Percentiles rank a stretch among this genome's conserved stretches.
Evolutionary conservation across 2,113 vertebrate genomes (phyloP).

Genomic region (Scortum barcoo): DNA sequence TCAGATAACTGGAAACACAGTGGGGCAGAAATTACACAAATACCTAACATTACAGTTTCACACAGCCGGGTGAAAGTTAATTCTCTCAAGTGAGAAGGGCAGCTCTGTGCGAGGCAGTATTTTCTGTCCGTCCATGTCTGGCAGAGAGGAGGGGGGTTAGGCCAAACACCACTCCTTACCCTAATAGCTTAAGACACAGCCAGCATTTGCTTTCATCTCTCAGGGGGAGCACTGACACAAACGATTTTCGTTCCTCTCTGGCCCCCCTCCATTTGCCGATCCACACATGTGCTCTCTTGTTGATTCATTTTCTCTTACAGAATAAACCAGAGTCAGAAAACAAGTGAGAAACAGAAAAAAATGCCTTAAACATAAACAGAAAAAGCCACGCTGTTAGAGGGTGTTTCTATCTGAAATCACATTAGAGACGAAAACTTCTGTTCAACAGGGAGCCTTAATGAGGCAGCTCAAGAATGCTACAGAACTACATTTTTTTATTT

Average conservation of each 20-base stretch:
- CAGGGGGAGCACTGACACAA: slow-evolving; percentile 82
- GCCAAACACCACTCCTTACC: slow-evolving; percentile 51
- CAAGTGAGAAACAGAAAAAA: not conserved
- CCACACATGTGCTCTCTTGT: slow-evolving; percentile 29
- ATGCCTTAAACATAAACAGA: not conserved
- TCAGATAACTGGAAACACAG: slow-evolving; percentile 49
- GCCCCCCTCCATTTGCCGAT: not conserved
- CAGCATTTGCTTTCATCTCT: slow-evolving; percentile 85
- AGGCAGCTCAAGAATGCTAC: slow-evolving; percentile 34
- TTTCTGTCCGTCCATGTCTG: slow-evolving; percentile 60
- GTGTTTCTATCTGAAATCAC: not conserved
- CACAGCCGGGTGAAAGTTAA: slow-evolving; percentile 43
- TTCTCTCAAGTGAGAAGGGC: slow-evolving; percentile 56
- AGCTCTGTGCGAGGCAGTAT: slow-evolving; percentile 30
- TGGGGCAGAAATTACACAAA: slow-evolving; percentile 39
- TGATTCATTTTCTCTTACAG: slow-evolving; percentile 7
- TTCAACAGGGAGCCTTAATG: not conserved
- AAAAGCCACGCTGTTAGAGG: not conserved
- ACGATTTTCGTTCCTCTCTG: slow-evolving; percentile 77
- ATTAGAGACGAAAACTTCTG: not conserved
- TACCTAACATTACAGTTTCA: slow-evolving; percentile 14
- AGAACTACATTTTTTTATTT: not conserved
- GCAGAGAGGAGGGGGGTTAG: slow-evolving; percentile 2
- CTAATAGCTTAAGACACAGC: slow-evolving; percentile 83
- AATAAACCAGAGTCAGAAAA: not conserved